Evolutionary conservation across 1,140 invertebrate genomes (phyloP).

Genomic region (Drosophila ercepeae): DNA sequence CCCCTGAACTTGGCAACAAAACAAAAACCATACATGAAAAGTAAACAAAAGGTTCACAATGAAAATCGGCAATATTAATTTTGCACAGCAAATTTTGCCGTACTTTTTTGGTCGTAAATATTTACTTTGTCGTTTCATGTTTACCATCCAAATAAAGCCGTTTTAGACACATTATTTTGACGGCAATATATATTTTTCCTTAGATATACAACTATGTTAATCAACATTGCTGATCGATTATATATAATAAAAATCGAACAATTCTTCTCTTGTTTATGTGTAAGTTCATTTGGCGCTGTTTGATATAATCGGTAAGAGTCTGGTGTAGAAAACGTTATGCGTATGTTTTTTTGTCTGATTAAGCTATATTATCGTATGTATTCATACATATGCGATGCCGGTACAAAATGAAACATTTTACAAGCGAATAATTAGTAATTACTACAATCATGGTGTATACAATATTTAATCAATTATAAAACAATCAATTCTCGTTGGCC

Average conservation of each 20-base stretch:
- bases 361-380: slow-evolving; percentile 16
- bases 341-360: slow-evolving; percentile 32
- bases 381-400: slow-evolving; percentile 18
- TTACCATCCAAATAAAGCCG: slow-evolving; percentile 9
- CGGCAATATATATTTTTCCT: slow-evolving; percentile 39
- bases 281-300: slow-evolving; percentile 78
- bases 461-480: slow-evolving; percentile 42
- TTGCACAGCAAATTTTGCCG: slow-evolving; percentile 4
- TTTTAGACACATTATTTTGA: slow-evolving; percentile 32
- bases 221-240: slow-evolving; percentile 38
- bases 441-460: slow-evolving; percentile 30
- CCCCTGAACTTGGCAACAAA: neutral
- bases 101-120: neutral
- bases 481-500: slow-evolving; percentile 51
- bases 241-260: slow-evolving; percentile 70
- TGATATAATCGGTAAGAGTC: slow-evolving; percentile 62
- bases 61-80: slow-evolving; percentile 17
- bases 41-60: slow-evolving; percentile 25
- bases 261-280: slow-evolving; percentile 53
- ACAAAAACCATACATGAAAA: neutral
- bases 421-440: slow-evolving; percentile 37
- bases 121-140: slow-evolving; percentile 6
- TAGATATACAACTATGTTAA: slow-evolving; percentile 42
- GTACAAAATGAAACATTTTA: slow-evolving; percentile 17
- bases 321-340: slow-evolving; percentile 53